Percentiles rank a stretch among this genome's conserved stretches.
phyloP scores from a whole-genome alignment of 1,140 invertebrate genomes.

The Brachionus rubens region DNA sequence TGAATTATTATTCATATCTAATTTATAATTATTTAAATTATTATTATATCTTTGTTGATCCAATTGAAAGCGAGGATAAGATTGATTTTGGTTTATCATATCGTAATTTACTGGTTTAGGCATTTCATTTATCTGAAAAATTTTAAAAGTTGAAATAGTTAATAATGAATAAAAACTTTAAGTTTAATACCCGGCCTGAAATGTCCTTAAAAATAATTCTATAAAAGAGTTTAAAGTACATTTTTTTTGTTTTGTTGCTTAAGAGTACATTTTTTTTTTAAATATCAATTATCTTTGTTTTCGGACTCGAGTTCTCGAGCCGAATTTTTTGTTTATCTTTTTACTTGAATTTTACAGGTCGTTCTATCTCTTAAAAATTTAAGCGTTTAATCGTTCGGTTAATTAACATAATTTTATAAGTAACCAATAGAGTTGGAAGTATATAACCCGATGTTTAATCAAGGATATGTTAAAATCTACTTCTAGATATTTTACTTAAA shows the following conservation, averaged over 20 bases:
- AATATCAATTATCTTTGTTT: conserved; percentile 41
- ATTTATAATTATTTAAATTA: not conserved
- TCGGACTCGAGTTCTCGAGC: conserved; percentile 25
- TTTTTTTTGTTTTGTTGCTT: conserved; percentile 4
- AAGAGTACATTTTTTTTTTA: conserved; percentile 17
- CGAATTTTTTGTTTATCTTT: not conserved
- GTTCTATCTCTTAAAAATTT: no score
- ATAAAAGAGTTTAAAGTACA: conserved; percentile 22
- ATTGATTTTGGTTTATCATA: conserved; percentile 13
- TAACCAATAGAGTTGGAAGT: no score
- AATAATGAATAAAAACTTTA: not conserved
- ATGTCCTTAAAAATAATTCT: conserved; percentile 16
- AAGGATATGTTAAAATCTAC: no score
- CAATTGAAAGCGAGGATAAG: no score
- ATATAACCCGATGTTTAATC: no score
- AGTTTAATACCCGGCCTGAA: not conserved
- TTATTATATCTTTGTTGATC: no score
- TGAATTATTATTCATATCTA: conserved; percentile 9
- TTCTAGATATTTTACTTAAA: no score
- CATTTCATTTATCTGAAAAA: conserved; percentile 2
- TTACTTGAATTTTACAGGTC: no score
- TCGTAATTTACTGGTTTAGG: conserved; percentile 8
- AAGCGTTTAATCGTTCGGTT: no score
- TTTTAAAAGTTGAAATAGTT: no score
- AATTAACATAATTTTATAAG: no score